These are phyloP conservation scores for Ceryle rudis DNA, from an alignment of 2,797 vertebrate species.

Conservation along the genomic window DNA sequence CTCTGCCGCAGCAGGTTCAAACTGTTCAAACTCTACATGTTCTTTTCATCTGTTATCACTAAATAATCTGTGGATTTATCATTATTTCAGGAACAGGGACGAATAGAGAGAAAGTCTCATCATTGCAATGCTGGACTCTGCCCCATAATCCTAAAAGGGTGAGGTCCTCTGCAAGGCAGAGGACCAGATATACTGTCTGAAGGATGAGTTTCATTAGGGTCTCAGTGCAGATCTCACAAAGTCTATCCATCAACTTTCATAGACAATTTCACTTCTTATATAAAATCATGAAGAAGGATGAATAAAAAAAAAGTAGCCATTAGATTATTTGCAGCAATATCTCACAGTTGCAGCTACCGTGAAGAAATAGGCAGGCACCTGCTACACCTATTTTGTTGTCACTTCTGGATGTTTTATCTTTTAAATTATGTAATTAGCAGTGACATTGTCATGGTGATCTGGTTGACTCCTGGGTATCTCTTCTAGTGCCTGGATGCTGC, in stretches of 20 bases:
- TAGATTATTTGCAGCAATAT: neutral
- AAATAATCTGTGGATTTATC: neutral
- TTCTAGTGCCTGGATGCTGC: neutral
- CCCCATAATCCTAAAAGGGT: neutral
- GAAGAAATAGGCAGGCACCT: neutral
- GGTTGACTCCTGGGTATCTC: neutral
- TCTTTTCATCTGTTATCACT: neutral
- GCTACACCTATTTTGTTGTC: neutral
- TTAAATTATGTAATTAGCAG: neutral
- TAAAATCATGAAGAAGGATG: neutral
- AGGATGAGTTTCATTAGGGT: neutral
- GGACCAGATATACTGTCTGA: neutral
- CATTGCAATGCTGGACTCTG: neutral
- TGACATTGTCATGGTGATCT: neutral
- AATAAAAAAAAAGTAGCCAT: neutral
- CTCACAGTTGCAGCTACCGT: neutral
- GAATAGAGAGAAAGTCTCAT: neutral
- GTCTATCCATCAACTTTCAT: neutral
- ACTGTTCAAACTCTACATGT: neutral
- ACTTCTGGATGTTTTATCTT: neutral
- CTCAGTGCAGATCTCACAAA: neutral
- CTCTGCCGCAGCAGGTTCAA: neutral
- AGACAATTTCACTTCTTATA: neutral
- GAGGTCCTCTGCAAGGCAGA: neutral
- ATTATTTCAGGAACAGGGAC: neutral